Evolutionary conservation across 2,797 vertebrate genomes (phyloP), one percentile per base, ranked within the genome.

Genomic region (Peromyscus aztecus): DNA sequence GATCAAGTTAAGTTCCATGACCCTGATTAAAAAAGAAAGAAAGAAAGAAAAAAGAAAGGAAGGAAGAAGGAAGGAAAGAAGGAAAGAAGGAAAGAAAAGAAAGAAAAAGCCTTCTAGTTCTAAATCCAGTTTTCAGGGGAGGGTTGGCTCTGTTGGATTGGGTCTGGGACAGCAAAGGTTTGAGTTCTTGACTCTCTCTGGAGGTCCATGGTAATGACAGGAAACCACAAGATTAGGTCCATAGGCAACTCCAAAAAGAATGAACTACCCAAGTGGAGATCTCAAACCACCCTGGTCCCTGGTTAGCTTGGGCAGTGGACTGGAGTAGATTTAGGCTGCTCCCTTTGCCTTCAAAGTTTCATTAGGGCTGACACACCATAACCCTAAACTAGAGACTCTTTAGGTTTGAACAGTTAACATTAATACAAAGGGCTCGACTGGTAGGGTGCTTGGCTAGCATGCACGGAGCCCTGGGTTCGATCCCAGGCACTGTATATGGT

Each of bases 361-460:
- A 82, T 69, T 81, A 43, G 24, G 31, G 27, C n/a, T 87, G 85
- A 84, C 11, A n/a, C 5, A n/a, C 12, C 55, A 12, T 40, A 43
- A 80, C 24, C 31, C 21, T 87, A 9, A 40, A 89, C 87, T 87
- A 34, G 89, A 93, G 86, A 77, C 24, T 17, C 46, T 69, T 73
- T 84, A 77, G 23, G 63, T 87, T 91, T 77, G 63, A 78, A 34
- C 86, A 88, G 71, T 89, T 86, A 80, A 92, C n/a, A 80, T 61
- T 49, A 59, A 89, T 71, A 37, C 16, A 86, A 34, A 82, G 76
- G 61, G 55, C 10, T 57, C 78, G 37, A 34, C n/a, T 59, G 80
- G 12, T 57, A 81, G 52, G 31, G 78, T 27, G 13, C 13, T 37
- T 82, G 55, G 55, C 55, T 81, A 59, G 80, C 34, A 40, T n/a